phyloP scores from a whole-genome alignment of 2,113 vertebrate species.

The Castor canadensis region DNA sequence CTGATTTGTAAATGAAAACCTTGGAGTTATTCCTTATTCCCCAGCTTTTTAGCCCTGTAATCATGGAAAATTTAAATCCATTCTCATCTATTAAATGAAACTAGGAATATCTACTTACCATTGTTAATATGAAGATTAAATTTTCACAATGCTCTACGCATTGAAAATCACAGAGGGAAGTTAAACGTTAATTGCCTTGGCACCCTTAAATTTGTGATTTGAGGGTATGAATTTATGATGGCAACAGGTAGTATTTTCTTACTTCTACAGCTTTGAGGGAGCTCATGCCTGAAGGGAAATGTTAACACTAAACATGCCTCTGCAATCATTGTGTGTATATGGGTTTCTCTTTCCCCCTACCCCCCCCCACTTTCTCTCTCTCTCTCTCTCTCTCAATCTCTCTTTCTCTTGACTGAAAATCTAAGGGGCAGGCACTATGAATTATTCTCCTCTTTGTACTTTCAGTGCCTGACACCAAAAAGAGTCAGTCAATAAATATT shows the following conservation, averaged over 20 bases:
- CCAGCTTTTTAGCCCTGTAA: neutral
- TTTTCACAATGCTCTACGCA: neutral
- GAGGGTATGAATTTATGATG: neutral
- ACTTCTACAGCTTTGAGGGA: neutral
- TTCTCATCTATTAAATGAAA: neutral
- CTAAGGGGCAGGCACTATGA: neutral
- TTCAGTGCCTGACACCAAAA: neutral
- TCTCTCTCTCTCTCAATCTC: no score
- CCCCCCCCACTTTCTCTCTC: no score
- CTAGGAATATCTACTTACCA: neutral
- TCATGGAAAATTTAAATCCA: neutral
- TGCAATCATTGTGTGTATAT: neutral
- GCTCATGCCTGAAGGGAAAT: neutral
- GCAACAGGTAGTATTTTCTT: neutral
- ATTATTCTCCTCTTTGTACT: neutral
- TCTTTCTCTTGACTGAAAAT: neutral
- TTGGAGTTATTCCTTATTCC: neutral
- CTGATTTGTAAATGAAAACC: neutral
- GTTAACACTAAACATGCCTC: neutral
- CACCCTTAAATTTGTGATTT: neutral
- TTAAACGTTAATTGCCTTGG: neutral
- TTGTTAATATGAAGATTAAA: neutral
- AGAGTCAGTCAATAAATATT: neutral
- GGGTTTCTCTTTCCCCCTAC: neutral
- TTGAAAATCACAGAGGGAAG: neutral